Base-by-base conservation (phyloP, 2,888 invertebrate species). In the Drosophila lacicola region DNA sequence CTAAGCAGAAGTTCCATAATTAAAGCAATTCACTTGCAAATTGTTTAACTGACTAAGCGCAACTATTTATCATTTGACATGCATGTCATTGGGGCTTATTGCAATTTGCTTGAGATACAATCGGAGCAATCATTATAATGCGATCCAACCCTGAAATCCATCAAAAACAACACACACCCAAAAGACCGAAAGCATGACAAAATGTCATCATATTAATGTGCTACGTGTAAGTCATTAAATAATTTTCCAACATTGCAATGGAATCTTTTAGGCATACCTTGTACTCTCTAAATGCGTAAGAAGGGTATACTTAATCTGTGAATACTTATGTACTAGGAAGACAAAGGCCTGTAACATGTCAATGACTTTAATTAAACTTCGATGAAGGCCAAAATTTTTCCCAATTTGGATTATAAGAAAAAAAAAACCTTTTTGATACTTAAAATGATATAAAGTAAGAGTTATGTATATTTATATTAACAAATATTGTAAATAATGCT, bases 51-150 rank as follows among this genome's bases (percentile, higher is more conserved):
- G 58, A 72, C 44, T 58, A 39, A 57, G 45, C 47, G 9, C 17
- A 21, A 49, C 34, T 50, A 60, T 51, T 58, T 58, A 10, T 17
- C 37, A 54, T 34, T 54, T 67, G 54, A 58, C 54, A 58, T 70
- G 58, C 65, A 74, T 47, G 69, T 50, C 75, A 50, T 36, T 44
- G 21, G 17, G 37, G 41, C 11, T 19, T 10, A 45, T 33, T 47
- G 60, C 47, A 70, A 76, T 66, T 75, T 63, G 21, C 57, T 25
- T 36, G 51, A 80, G 76, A 76, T 76, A 45, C 45, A 60, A 76
- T 79, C 80, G 11, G 41, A 39, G 57, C 33, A 45, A 64, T 70
- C 57, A 69, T 79, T 69, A 45, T 65, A 80, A 74, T 64, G 70
- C 61, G 19, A 50, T 36, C 53, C 71, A 42, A 45, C 69, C 70